phyloP scores from a whole-genome alignment of 2,797 vertebrate genomes.

The Sarcoramphus papa region DNA sequence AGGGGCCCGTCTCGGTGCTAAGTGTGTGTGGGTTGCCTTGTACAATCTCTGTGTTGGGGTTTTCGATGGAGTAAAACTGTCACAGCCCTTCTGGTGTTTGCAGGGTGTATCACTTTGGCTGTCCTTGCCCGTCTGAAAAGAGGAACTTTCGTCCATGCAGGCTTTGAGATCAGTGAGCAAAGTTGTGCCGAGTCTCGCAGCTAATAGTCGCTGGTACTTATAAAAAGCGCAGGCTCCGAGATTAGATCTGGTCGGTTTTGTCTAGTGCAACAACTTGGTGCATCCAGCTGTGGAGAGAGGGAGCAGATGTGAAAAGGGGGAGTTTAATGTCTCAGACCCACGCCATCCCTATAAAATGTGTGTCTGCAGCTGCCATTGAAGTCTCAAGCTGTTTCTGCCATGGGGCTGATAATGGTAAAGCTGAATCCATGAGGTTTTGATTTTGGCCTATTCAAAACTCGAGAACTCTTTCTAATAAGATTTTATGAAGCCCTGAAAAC shows the following conservation, averaged over 20 bases:
- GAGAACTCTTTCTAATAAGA: not conserved
- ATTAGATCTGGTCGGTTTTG: not conserved
- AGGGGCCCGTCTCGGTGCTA: not conserved
- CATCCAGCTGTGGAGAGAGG: not conserved
- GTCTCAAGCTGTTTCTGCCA: not conserved
- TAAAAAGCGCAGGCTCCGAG: not conserved
- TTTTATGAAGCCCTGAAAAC: not conserved
- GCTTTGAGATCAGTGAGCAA: accelerated
- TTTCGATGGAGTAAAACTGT: not conserved
- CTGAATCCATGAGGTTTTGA: not conserved
- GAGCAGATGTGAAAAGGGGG: not conserved
- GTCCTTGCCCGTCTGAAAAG: not conserved
- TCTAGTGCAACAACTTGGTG: not conserved
- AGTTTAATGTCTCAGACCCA: not conserved
- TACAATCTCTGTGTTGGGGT: not conserved
- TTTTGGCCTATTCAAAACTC: not conserved
- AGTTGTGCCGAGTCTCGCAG: not conserved
- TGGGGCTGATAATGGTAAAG: not conserved
- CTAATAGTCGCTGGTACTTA: not conserved
- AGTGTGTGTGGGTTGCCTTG: not conserved
- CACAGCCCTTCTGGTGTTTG: not conserved
- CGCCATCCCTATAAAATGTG: not conserved
- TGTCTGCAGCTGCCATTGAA: not conserved
- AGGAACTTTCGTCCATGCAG: not conserved
- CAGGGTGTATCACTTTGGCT: not conserved